Evolutionary conservation across 2,113 vertebrate genomes (phyloP).

Genomic region (Sylvietta virens): DNA sequence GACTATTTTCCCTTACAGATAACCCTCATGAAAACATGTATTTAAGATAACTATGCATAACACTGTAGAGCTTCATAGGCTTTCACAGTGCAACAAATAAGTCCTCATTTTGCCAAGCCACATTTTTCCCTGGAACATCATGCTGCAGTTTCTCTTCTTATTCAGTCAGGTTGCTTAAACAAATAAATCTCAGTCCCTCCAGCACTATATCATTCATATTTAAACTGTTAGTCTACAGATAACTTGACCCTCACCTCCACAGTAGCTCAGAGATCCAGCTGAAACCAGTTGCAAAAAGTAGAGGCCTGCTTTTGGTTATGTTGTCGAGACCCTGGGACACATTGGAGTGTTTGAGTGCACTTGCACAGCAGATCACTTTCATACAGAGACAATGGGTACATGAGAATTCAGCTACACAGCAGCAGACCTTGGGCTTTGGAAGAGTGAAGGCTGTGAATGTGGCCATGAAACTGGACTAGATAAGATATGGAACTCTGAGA

Average conservation of each 20-base stretch:
- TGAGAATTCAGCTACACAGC: not conserved
- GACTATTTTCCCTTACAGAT: not conserved
- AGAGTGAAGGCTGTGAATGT: not conserved
- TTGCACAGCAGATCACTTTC: not conserved
- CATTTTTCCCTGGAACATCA: slow-evolving; percentile 21
- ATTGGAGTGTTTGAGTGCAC: not conserved
- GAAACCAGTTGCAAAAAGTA: not conserved
- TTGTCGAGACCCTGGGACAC: not conserved
- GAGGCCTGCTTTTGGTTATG: not conserved
- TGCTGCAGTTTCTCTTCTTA: not conserved
- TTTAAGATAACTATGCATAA: not conserved
- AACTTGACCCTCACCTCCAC: not conserved
- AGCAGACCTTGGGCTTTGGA: not conserved
- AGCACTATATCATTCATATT: not conserved
- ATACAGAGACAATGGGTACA: not conserved
- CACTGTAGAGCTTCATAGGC: not conserved
- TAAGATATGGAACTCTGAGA: not conserved
- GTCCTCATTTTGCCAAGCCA: not conserved
- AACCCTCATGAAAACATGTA: not conserved
- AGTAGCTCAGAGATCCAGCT: not conserved
- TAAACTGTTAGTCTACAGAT: not conserved
- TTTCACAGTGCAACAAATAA: not conserved
- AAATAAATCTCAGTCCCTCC: not conserved
- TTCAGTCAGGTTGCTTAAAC: not conserved
- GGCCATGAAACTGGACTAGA: not conserved